Evolutionary conservation across 2,797 vertebrate genomes (phyloP), one percentile per base, ranked within the genome.

Genomic region (Helarctos malayanus): DNA sequence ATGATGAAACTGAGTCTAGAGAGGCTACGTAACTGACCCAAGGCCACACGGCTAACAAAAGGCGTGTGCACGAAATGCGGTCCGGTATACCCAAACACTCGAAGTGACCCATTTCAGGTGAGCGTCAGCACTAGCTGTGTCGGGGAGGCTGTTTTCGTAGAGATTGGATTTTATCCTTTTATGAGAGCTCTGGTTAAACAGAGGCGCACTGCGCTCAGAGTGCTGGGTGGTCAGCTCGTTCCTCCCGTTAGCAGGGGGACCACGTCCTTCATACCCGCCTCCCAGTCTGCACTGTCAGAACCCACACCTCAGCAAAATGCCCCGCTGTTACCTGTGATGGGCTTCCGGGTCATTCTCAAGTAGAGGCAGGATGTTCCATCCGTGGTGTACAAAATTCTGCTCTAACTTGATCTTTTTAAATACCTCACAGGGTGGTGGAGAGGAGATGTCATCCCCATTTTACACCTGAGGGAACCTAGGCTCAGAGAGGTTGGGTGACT

Each of bases 291-390:
- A 57, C n/a, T 95, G 35, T 85, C 82, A 73, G 71, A 89, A 68
- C n/a, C 54, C 69, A 47, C 47, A 89, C 19, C 71, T 82, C 68
- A 89, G 85, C 81, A 96, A 59, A 96, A 85, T n/a, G 45, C 56
- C 85, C 59, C 3, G 27, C 91, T 52, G 45, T 61, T 88, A 79
- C n/a, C 6, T 82, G 35, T 68, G 63, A 2, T 41, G 27, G 69
- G 32, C 45, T 80, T 93, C 87, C 52, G 82, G 93, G 59, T 54
- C 88, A 65, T 93, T 94, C 82, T 87, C 83, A 84, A 65, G 32
- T 54, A 78, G 41, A 56, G 61, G 61, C 57, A 63, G 79, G 49
- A 86, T 41, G 65, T 80, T 92, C 76, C 29, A 12, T 76, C n/a
- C 38, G 8, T 4, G 29, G 47, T 89, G 52, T 69, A 76, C 14